Base-by-base conservation (phyloP, 1,140 invertebrate genomes). In the Hycleus cichorii region DNA sequence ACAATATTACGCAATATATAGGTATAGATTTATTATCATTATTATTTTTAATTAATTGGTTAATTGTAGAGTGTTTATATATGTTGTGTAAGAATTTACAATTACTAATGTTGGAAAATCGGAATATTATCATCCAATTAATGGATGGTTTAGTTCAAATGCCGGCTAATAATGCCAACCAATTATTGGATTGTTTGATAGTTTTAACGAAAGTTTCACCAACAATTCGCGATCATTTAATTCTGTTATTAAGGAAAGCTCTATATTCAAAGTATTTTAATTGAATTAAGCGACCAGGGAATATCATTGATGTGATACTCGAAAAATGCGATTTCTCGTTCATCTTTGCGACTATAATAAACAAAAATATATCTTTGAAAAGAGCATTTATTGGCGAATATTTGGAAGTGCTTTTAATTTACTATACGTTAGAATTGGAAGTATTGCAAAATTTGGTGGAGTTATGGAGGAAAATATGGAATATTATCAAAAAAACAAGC, bases 201-300 rank as follows among this genome's bases (percentile, higher is more conserved):
- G 78, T 79, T 6, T 52, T 82, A 12, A 73, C 78, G 26, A 71
- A 74, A 50, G 57, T 76, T 5, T 79, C 77, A 0, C 59, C 69
- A 2, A 74, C 62, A 5, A 67, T 82, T 51, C 67, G 78, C 57
- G 79, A 82, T 56, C 72, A 74, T 45, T 68, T 82, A 39, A 75
- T 82, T n/a, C 63, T 83, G 47, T 69, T 78, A n/a, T 69, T 83
- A 8, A 71, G 80, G 26, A 82, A 82, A 71, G 75, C 76, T 8
- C 68, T 83, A 0, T 81, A 80, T 62, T 75, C 75, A 9, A 77
- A 77, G 73, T 76, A 69, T 63, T 51, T 57, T 49, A 43, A 12
- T 7, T 43, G 7, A 26, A 8, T 26, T 53, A 32, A 18, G 18
- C 18, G 18, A 18, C 2, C 18, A 18, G 18, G 18, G 18, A 24